Conservation (phyloP, 2,888 invertebrate species). For the Eurytoma adleriae region DNA sequence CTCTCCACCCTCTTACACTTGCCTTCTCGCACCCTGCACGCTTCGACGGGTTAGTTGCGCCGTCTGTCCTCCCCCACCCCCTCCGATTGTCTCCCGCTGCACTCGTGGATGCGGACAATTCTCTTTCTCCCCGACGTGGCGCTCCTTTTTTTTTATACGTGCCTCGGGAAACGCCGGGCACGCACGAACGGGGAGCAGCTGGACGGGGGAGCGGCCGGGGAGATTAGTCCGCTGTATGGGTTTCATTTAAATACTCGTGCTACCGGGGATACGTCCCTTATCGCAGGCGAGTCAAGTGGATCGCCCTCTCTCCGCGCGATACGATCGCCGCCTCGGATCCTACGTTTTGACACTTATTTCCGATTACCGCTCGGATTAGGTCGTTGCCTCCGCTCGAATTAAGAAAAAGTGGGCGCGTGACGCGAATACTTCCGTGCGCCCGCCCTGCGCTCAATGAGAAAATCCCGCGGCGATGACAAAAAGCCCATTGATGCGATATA, state of each 20-base stretch:
- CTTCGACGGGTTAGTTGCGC: slow-evolving; percentile 13
- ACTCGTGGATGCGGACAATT: slow-evolving; percentile 9
- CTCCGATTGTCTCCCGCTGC: slow-evolving; percentile 2
- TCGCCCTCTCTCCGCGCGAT: too few relatives aligned
- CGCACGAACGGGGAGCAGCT: background rate
- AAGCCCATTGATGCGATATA: too few relatives aligned
- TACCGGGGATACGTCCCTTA: too few relatives aligned
- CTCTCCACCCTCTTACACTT: slow-evolving; percentile 57
- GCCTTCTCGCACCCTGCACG: slow-evolving; percentile 20
- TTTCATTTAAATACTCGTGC: slow-evolving; percentile 23
- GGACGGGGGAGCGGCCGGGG: background rate
- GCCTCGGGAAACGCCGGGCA: background rate
- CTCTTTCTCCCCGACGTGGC: background rate
- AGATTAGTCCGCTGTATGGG: slow-evolving; percentile 13
- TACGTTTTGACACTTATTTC: too few relatives aligned
- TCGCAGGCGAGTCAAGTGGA: too few relatives aligned
- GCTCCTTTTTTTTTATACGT: background rate
- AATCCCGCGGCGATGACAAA: too few relatives aligned
- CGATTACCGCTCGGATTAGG: too few relatives aligned
- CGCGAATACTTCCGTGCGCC: too few relatives aligned
- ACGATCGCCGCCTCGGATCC: too few relatives aligned
- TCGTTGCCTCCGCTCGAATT: too few relatives aligned
- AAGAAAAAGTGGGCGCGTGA: too few relatives aligned
- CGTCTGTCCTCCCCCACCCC: background rate
- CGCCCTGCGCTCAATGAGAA: too few relatives aligned